Evolutionary conservation across 2,113 vertebrate species (phyloP).

Genomic region (Etheostoma spectabile): DNA sequence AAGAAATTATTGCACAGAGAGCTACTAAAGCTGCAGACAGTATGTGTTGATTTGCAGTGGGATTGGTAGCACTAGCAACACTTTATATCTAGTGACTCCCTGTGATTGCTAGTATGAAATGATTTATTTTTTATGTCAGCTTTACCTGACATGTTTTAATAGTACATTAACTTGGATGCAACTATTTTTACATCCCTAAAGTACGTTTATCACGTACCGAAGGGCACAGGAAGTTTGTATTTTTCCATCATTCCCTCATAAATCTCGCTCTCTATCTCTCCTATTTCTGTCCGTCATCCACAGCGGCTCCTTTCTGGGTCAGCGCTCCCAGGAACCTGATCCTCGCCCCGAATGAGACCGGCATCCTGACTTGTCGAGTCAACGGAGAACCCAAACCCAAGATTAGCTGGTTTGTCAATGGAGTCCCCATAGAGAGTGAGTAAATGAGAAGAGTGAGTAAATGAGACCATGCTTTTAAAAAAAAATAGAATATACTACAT

Average conservation of each 20-base stretch:
- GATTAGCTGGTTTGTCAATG: conserved; percentile 93
- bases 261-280: background rate
- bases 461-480: background rate
- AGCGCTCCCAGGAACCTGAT: conserved; percentile 93
- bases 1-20: background rate
- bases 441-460: conserved; percentile 86
- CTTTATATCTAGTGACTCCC: no score
- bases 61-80: background rate
- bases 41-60: background rate
- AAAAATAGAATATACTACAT: background rate
- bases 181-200: background rate
- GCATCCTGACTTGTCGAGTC: conserved; percentile 90
- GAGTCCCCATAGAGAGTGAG: conserved; percentile 92
- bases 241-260: background rate
- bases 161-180: background rate
- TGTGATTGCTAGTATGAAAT: no score
- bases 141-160: background rate
- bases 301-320: conserved; percentile 97
- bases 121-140: background rate
- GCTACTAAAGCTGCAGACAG: no score
- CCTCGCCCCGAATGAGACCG: conserved; percentile 94
- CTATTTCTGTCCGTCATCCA: background rate
- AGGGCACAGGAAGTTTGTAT: background rate
- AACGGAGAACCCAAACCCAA: conserved; percentile 92
- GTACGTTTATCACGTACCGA: background rate